These are phyloP conservation scores for Copidosoma floridanum DNA, from an alignment of 1,140 invertebrate species.

Conservation along the genomic window DNA sequence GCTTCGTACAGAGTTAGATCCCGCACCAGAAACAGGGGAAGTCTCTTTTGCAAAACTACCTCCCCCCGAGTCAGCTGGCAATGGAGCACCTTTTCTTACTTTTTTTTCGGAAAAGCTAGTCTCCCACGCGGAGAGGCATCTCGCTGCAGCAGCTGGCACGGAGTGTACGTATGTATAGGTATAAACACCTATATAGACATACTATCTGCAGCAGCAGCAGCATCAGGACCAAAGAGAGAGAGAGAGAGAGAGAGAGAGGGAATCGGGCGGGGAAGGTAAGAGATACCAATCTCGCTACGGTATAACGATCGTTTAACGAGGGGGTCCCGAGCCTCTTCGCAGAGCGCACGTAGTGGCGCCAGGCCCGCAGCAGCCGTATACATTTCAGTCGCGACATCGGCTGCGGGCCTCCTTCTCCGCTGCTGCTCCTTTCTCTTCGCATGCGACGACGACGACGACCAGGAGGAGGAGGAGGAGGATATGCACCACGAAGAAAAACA, in stretches of 20 bases:
- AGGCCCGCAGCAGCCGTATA: slow-evolving; percentile 26
- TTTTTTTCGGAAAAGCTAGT: background rate
- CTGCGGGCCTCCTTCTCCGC: background rate
- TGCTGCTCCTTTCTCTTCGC: background rate
- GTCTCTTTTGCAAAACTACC: too few relatives aligned
- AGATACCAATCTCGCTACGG: slow-evolving; percentile 40
- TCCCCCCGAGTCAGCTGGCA: too few relatives aligned
- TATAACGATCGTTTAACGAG: slow-evolving; percentile 53
- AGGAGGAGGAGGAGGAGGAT: background rate
- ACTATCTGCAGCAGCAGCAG: background rate
- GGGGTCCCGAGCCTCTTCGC: too few relatives aligned
- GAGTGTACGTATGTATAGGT: too few relatives aligned
- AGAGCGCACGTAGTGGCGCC: slow-evolving; percentile 30
- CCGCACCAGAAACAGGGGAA: too few relatives aligned
- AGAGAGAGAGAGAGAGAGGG: slow-evolving; percentile 27
- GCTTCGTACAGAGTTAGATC: too few relatives aligned
- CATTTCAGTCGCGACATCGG: slow-evolving; percentile 34
- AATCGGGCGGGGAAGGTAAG: background rate
- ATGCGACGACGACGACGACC: slow-evolving; percentile 1
- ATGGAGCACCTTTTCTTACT: too few relatives aligned
- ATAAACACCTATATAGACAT: too few relatives aligned
- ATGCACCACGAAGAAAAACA: slow-evolving; percentile 35
- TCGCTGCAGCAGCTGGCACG: background rate
- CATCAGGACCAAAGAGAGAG: background rate
- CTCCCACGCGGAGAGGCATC: background rate